Conservation (phyloP, 2,888 invertebrate species). For the Ormia ochracea region DNA sequence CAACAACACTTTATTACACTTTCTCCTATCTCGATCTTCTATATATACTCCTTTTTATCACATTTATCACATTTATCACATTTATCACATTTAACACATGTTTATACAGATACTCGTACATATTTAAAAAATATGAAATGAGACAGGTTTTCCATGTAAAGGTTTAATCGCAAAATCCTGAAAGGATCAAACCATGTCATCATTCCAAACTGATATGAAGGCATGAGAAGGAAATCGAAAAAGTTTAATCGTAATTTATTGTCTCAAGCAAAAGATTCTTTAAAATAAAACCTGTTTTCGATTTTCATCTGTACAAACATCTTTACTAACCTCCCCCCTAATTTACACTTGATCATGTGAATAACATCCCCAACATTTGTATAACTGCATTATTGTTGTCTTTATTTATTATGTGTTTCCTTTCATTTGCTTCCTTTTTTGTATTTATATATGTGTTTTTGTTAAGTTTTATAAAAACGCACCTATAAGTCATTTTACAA, state of each 20-base stretch:
- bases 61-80: too few relatives aligned
- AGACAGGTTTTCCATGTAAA: conserved; percentile 4
- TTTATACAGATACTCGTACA: background rate
- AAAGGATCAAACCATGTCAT: background rate
- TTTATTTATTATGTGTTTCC: too few relatives aligned
- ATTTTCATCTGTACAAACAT: background rate
- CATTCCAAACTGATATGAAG: background rate
- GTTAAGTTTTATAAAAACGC: too few relatives aligned
- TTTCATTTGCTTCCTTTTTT: too few relatives aligned
- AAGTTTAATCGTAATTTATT: background rate
- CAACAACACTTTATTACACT: conserved; percentile 67
- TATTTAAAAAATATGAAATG: background rate
- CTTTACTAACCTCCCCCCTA: conserved; percentile 21
- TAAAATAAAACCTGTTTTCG: background rate
- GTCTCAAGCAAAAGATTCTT: background rate
- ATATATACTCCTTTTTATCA: background rate
- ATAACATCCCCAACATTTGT: conserved; percentile 27
- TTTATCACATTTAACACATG: too few relatives aligned
- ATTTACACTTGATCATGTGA: background rate
- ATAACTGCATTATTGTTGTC: conserved; percentile 29
- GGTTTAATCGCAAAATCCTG: background rate
- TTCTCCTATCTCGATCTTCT: background rate
- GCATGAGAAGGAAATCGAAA: background rate
- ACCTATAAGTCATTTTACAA: too few relatives aligned
- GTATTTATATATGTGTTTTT: too few relatives aligned